phyloP scores from a whole-genome alignment of 2,888 invertebrate species.

The Omphaloscelis lunosa region DNA sequence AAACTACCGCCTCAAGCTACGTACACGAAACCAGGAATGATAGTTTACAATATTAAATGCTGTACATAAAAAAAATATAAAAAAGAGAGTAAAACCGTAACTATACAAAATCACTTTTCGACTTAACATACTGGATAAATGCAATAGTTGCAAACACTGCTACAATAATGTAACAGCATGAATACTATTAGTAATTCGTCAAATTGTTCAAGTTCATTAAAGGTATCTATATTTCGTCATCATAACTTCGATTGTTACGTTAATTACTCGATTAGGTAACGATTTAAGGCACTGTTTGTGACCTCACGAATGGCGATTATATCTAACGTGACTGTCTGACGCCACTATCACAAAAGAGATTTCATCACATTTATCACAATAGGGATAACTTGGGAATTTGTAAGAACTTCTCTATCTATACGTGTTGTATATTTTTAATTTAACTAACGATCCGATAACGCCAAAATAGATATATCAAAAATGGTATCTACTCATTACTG shows the following conservation, averaged over 20 bases:
- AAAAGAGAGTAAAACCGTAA: slow-evolving; percentile 83
- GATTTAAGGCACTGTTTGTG: slow-evolving; percentile 78
- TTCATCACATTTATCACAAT: slow-evolving; percentile 90
- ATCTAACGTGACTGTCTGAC: slow-evolving; percentile 87
- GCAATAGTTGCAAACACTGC: slow-evolving; percentile 84
- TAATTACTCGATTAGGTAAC: slow-evolving; percentile 82
- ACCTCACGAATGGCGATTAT: slow-evolving; percentile 81
- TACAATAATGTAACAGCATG: slow-evolving; percentile 78
- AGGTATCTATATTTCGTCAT: slow-evolving; percentile 73
- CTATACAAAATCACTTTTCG: slow-evolving; percentile 86
- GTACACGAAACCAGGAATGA: slow-evolving; percentile 84
- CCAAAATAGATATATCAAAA: slow-evolving; percentile 66
- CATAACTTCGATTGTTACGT: slow-evolving; percentile 69
- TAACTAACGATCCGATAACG: slow-evolving; percentile 64
- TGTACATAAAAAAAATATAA: slow-evolving; percentile 85
- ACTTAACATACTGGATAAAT: slow-evolving; percentile 87
- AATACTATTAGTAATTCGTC: slow-evolving; percentile 84
- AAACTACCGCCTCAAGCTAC: slow-evolving; percentile 65
- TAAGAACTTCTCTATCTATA: slow-evolving; percentile 69
- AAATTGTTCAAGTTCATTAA: slow-evolving; percentile 75
- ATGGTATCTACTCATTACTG: slow-evolving; percentile 62
- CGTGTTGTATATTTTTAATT: slow-evolving; percentile 62
- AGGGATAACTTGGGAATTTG: slow-evolving; percentile 82
- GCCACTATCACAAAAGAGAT: slow-evolving; percentile 89
- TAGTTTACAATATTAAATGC: slow-evolving; percentile 85